Percentiles rank a stretch among this genome's conserved stretches.
Conservation (phyloP, 1,140 invertebrate genomes). For the Caenorhabditis briggsae region DNA sequence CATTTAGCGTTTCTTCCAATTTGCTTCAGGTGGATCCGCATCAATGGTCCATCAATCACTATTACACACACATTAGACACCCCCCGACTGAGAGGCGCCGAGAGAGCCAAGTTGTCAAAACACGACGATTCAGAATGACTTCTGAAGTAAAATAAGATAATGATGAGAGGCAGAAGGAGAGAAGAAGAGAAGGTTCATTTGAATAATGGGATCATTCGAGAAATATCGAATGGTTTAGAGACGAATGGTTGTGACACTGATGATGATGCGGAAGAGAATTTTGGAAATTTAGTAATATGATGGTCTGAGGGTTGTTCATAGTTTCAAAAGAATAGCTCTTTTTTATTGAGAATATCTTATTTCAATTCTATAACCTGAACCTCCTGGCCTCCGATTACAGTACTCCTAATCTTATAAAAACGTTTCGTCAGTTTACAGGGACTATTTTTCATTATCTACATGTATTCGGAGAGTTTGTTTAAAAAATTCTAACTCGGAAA, state of each 20-base stretch:
- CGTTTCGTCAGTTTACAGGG: too few relatives aligned
- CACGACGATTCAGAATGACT: constrained; percentile 13
- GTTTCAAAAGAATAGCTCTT: too few relatives aligned
- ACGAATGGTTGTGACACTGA: not conserved
- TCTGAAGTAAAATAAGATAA: not conserved
- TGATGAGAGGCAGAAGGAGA: not conserved
- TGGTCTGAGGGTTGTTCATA: too few relatives aligned
- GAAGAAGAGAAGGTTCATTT: not conserved
- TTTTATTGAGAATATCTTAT: too few relatives aligned
- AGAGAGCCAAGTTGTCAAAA: constrained; percentile 47
- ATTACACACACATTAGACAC: constrained; percentile 48
- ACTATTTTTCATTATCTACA: too few relatives aligned
- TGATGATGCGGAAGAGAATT: not conserved
- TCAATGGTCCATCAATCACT: constrained; percentile 54
- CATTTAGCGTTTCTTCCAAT: not conserved
- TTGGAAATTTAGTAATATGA: too few relatives aligned
- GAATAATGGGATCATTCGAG: constrained; percentile 1
- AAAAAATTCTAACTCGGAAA: too few relatives aligned
- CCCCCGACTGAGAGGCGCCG: constrained; percentile 44
- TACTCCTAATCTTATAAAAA: too few relatives aligned
- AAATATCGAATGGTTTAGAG: not conserved
- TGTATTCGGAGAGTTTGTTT: too few relatives aligned
- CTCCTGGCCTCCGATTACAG: too few relatives aligned
- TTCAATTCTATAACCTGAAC: too few relatives aligned
- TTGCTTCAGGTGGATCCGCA: constrained; percentile 41